These are phyloP conservation scores for Drosophila fungiperda DNA, from an alignment of 2,888 invertebrate species.

Conservation along the genomic window DNA sequence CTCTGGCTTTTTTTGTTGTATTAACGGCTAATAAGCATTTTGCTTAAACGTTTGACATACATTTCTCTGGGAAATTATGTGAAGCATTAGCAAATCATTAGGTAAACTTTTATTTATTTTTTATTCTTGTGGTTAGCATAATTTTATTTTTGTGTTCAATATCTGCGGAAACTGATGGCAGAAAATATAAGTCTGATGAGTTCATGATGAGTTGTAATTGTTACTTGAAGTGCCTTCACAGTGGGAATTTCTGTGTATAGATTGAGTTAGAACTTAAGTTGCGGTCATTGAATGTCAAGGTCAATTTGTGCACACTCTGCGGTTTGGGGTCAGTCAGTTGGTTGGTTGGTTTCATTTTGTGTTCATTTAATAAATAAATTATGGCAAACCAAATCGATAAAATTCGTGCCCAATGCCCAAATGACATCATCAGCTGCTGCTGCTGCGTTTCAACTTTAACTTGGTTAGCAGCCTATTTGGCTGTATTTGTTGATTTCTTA, in stretches of 20 bases:
- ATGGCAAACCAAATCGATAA: constrained; percentile 72
- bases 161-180: background rate
- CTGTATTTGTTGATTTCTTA: constrained; percentile 21
- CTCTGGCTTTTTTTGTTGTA: background rate
- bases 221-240: background rate
- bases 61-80: constrained; percentile 9
- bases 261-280: constrained; percentile 4
- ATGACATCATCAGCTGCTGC: constrained; percentile 65
- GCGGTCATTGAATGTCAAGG: constrained; percentile 67
- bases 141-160: background rate
- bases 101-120: no score
- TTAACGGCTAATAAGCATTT: constrained; percentile 5
- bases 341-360: constrained; percentile 1
- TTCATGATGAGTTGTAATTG: constrained; percentile 10
- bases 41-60: constrained; percentile 18
- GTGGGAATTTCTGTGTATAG: background rate
- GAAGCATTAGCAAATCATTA: constrained; percentile 1
- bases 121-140: background rate
- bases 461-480: constrained; percentile 38
- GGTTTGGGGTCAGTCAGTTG: constrained; percentile 25
- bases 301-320: constrained; percentile 46
- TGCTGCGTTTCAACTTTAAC: constrained; percentile 47
- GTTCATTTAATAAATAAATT: constrained; percentile 66
- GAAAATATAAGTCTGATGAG: background rate
- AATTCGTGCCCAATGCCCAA: constrained; percentile 40